Conservation (phyloP, 30 jellyfish, hydroid and myxozoan genomes). For the Clytia hemisphaerica region DNA sequence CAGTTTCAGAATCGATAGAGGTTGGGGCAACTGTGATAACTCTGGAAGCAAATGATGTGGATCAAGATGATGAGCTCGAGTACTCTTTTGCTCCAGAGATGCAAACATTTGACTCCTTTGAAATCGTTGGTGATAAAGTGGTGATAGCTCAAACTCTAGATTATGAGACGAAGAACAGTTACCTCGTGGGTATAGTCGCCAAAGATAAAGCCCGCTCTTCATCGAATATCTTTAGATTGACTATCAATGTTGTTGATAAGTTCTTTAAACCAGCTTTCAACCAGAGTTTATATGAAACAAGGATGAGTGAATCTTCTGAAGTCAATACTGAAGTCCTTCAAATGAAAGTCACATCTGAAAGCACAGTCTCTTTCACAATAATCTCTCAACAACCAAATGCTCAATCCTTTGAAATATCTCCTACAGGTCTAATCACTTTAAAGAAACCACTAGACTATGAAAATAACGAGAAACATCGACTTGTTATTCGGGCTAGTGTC, state of each 20-base stretch:
- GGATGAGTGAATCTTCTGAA: neutral
- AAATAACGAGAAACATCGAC: neutral
- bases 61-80: neutral
- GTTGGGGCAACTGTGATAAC: neutral
- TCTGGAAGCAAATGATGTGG: constrained; percentile 12
- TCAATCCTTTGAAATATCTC: neutral
- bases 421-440: neutral
- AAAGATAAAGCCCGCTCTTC: neutral
- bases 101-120: neutral
- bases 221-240: too few relatives aligned
- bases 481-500: neutral
- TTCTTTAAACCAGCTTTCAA: neutral
- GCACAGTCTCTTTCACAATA: neutral
- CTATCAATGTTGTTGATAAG: neutral
- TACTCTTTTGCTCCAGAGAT: neutral
- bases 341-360: neutral
- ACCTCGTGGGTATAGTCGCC: constrained; percentile 1
- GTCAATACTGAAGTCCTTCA: neutral
- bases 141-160: neutral
- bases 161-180: neutral
- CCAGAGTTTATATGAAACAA: neutral
- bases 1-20: neutral
- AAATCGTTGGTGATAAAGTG: neutral
- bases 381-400: neutral
- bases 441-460: neutral